A percentile compares a stretch with the other conserved stretches of the same genome.
Conservation (phyloP, 2,113 vertebrate genomes). For the Craseonycteris thonglongyai region DNA sequence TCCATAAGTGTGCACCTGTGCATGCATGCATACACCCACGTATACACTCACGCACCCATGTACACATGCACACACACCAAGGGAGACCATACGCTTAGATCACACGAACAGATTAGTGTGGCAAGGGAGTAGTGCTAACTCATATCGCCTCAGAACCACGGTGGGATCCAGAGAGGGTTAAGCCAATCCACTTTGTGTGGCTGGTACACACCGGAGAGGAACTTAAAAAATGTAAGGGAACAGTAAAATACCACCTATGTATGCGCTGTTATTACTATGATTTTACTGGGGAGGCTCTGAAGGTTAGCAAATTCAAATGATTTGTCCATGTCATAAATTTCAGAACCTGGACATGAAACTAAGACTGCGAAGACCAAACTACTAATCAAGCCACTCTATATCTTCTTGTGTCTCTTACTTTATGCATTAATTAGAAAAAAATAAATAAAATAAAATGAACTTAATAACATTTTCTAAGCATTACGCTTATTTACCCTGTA, state of each 20-base stretch:
- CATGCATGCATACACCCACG: too few relatives aligned
- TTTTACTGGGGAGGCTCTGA: not conserved
- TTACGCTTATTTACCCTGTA: not conserved
- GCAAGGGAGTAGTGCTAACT: not conserved
- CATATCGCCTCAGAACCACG: not conserved
- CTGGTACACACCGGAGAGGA: not conserved
- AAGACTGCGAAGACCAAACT: not conserved
- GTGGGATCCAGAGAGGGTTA: not conserved
- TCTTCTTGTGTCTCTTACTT: conserved; percentile 27
- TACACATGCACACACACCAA: not conserved
- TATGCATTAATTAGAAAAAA: not conserved
- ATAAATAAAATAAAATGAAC: not conserved
- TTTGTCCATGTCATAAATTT: not conserved
- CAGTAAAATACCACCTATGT: not conserved
- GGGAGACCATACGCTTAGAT: not conserved
- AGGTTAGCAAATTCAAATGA: not conserved
- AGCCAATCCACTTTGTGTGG: not conserved
- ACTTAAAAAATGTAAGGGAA: not conserved
- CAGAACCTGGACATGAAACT: not conserved
- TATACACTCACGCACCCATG: too few relatives aligned
- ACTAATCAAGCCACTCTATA: not conserved
- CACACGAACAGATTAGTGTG: not conserved
- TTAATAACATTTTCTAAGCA: not conserved
- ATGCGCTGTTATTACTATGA: too few relatives aligned
- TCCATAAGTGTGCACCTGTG: too few relatives aligned